A percentile compares a stretch with the other conserved stretches of the same genome.
phyloP scores from a whole-genome alignment of 1,140 invertebrate species.

The Pseudomyrmex cubaensis region DNA sequence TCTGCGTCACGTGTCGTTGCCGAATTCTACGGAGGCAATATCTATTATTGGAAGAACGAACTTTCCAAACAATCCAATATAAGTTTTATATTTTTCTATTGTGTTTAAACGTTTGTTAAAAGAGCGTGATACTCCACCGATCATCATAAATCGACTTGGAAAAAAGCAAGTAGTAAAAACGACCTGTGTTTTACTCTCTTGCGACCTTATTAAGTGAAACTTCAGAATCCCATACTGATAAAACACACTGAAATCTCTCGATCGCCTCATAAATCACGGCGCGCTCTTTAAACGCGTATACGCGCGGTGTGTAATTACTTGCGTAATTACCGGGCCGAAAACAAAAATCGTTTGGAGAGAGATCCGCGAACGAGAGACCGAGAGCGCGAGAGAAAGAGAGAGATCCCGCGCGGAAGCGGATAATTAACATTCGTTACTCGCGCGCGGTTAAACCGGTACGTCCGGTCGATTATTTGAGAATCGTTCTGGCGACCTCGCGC shows the following conservation, averaged over 20 bases:
- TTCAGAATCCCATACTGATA: background rate
- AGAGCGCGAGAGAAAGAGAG: background rate
- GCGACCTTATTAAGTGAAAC: slow-evolving; percentile 30
- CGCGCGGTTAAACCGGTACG: slow-evolving; percentile 22
- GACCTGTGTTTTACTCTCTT: background rate
- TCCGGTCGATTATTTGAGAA: slow-evolving; percentile 32
- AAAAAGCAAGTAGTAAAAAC: background rate
- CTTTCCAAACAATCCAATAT: too few relatives aligned
- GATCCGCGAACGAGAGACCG: too few relatives aligned
- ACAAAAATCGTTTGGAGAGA: slow-evolving; percentile 43
- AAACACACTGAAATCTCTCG: slow-evolving; percentile 1
- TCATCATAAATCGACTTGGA: background rate
- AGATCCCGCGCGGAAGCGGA: slow-evolving; percentile 35
- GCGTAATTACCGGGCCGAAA: slow-evolving; percentile 32
- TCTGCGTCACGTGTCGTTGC: too few relatives aligned
- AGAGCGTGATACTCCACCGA: background rate
- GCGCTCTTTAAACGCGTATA: background rate
- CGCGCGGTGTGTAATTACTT: slow-evolving; percentile 25
- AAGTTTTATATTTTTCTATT: too few relatives aligned
- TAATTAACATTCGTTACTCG: slow-evolving; percentile 57
- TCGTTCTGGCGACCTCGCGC: slow-evolving; percentile 3
- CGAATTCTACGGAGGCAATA: too few relatives aligned
- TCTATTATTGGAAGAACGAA: too few relatives aligned
- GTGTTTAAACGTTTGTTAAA: too few relatives aligned
- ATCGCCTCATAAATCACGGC: slow-evolving; percentile 15